Evolutionary conservation across 2,113 vertebrate species (phyloP), one percentile per base, ranked within the genome.

Genomic region (Dolichallabes microphthalmus): DNA sequence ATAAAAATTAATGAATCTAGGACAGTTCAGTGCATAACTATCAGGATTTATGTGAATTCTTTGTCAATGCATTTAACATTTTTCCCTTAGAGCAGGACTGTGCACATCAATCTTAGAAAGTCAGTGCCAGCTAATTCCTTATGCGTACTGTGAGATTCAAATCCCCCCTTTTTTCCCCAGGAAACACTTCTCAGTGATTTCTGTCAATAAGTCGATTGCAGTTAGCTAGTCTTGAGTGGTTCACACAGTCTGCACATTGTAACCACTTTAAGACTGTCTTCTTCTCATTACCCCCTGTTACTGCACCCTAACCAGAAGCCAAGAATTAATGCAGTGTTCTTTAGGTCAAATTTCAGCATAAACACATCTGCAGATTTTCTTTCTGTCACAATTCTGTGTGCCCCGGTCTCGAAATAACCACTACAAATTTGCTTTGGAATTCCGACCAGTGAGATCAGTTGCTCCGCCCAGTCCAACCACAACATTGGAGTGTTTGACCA

Each of bases 161-260:
- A 19, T 32, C 15, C 19, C 14, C 53, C 19, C 30, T 76, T 76
- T 6, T 8, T 45, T 45, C 45, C 50, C 25, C 73, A 25, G 39
- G 19, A 39, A 80, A 85, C 82, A 88, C 88, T 87, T 91, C 91
- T 45, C 77, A 35, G 83, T 87, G 35, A 27, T 57, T 87, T 81
- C 86, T 39, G 69, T 83, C 73, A 86, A 91, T 88, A 69, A 79
- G 32, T 52, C 15, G 14, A 75, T 85, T 76, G 64, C 57, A 55
- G 61, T 74, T 69, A 77, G 68, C 39, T 45, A 68, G 39, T 60
- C 74, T 57, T 55, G 30, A 57, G 15, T 20, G 27, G 3, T 57
- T 58, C 27, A 13, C 27, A 5, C 53, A 20, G 75, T 82, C 77
- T 80, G 17, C 39, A 35, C 39, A 64, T 39, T 80, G 74, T 69